A percentile compares a stretch with the other conserved stretches of the same genome.
Conservation (phyloP, 2,888 invertebrate species). For the Chromoteleia sp. region DNA sequence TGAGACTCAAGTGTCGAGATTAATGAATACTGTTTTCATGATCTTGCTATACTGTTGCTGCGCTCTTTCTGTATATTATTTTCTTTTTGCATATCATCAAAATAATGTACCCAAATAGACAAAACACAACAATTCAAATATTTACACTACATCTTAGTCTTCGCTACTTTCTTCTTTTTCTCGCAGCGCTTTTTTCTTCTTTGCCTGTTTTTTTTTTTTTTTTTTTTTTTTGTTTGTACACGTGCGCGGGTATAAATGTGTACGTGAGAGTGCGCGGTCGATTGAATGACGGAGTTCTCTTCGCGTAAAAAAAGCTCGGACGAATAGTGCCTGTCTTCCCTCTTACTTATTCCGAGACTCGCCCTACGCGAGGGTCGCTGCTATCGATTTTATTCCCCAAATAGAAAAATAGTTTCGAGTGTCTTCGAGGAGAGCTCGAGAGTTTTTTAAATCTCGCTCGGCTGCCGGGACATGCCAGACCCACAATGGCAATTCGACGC, state of each 20-base stretch:
- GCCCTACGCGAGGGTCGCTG: slow-evolving; percentile 66
- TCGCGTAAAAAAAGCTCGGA: slow-evolving; percentile 60
- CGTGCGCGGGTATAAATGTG: slow-evolving; percentile 1
- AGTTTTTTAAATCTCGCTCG: slow-evolving; percentile 71
- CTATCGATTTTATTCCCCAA: slow-evolving; percentile 73
- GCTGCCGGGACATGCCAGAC: slow-evolving; percentile 62
- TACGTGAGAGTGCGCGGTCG: slow-evolving; percentile 23
- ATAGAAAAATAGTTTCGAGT: slow-evolving; percentile 74
- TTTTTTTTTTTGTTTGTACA: slow-evolving; percentile 24
- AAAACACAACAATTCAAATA: too few relatives aligned
- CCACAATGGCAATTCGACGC: slow-evolving; percentile 64
- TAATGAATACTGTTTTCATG: too few relatives aligned
- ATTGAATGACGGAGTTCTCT: slow-evolving; percentile 51
- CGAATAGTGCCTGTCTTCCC: slow-evolving; percentile 67
- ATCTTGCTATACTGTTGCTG: too few relatives aligned
- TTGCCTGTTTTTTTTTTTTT: too few relatives aligned
- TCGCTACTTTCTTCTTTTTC: too few relatives aligned
- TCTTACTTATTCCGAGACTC: slow-evolving; percentile 68
- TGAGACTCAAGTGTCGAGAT: too few relatives aligned
- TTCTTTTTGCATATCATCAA: too few relatives aligned
- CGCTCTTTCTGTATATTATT: too few relatives aligned
- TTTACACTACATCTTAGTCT: too few relatives aligned
- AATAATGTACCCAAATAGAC: too few relatives aligned
- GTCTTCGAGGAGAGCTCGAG: slow-evolving; percentile 71
- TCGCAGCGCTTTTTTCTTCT: too few relatives aligned